Conservation (phyloP, 2,113 vertebrate species). For the Sylvilagus bachmani region DNA sequence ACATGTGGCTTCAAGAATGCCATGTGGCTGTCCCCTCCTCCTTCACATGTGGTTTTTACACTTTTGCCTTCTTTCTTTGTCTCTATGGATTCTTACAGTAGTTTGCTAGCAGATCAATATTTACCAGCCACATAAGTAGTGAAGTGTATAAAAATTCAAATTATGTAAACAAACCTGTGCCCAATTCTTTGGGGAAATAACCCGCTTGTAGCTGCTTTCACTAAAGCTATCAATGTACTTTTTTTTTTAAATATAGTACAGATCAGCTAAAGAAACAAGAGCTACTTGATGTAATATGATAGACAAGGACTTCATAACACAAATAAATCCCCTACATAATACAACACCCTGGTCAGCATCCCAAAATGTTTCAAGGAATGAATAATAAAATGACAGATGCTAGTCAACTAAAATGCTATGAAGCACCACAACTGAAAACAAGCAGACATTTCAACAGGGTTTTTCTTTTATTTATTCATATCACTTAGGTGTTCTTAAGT, state of each 20-base stretch:
- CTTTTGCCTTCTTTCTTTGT: slow-evolving; percentile 17
- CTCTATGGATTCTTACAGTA: slow-evolving; percentile 11
- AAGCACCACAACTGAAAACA: slow-evolving; percentile 49
- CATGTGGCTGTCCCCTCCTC: not conserved
- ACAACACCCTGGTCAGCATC: slow-evolving; percentile 80
- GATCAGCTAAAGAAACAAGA: slow-evolving; percentile 84
- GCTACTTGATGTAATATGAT: slow-evolving; percentile 76
- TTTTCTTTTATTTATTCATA: slow-evolving; percentile 64
- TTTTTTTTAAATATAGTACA: slow-evolving; percentile 82
- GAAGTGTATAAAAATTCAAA: slow-evolving; percentile 76
- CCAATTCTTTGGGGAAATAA: slow-evolving; percentile 87
- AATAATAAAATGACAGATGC: slow-evolving; percentile 82
- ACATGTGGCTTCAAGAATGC: not conserved
- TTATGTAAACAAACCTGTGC: slow-evolving; percentile 73
- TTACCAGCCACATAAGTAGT: slow-evolving; percentile 68
- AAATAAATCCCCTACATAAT: slow-evolving; percentile 85
- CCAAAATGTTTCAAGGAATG: slow-evolving; percentile 69
- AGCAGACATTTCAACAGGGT: not conserved
- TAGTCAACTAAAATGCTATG: slow-evolving; percentile 53
- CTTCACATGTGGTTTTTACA: not conserved
- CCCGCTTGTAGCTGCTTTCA: slow-evolving; percentile 77
- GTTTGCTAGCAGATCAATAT: slow-evolving; percentile 57
- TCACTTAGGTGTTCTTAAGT: slow-evolving; percentile 41
- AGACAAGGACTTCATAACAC: slow-evolving; percentile 82
- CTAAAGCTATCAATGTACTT: slow-evolving; percentile 75